Conservation (phyloP, 2,888 invertebrate species). For the Lithophane semibrunnea region DNA sequence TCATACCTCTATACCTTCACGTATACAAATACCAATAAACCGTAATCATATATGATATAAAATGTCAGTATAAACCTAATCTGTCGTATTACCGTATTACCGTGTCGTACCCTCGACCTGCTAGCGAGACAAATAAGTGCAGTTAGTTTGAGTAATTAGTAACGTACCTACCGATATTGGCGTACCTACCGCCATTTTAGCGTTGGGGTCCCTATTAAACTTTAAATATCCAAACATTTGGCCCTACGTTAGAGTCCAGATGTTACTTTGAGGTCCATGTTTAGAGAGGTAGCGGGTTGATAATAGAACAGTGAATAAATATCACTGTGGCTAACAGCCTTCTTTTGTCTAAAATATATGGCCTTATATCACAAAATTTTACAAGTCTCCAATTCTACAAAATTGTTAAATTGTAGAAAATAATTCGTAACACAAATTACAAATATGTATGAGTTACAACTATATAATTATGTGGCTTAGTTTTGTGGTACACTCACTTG, state of each 20-base stretch:
- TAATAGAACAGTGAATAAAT: not conserved
- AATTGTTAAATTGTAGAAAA: not conserved
- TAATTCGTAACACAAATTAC: not conserved
- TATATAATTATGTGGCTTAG: too few relatives aligned
- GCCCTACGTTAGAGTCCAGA: conserved; percentile 77
- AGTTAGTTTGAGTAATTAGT: conserved; percentile 49
- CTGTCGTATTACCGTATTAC: too few relatives aligned
- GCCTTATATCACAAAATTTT: not conserved
- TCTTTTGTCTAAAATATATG: not conserved
- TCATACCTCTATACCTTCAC: not conserved
- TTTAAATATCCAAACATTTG: conserved; percentile 80
- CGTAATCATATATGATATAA: not conserved
- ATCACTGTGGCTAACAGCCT: not conserved
- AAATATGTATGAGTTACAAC: too few relatives aligned
- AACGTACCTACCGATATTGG: conserved; percentile 45
- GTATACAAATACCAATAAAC: too few relatives aligned
- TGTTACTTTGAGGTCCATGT: conserved; percentile 70
- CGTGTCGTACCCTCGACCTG: too few relatives aligned
- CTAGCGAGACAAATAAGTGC: conserved; percentile 26
- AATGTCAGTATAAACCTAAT: not conserved
- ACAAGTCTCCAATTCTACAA: not conserved
- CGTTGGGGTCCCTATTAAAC: conserved; percentile 76
- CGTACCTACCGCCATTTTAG: conserved; percentile 65
- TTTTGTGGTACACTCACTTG: too few relatives aligned
- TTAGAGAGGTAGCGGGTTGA: conserved; percentile 5